Conservation (phyloP, 2,113 vertebrate species). For the Aleadryas rufinucha region DNA sequence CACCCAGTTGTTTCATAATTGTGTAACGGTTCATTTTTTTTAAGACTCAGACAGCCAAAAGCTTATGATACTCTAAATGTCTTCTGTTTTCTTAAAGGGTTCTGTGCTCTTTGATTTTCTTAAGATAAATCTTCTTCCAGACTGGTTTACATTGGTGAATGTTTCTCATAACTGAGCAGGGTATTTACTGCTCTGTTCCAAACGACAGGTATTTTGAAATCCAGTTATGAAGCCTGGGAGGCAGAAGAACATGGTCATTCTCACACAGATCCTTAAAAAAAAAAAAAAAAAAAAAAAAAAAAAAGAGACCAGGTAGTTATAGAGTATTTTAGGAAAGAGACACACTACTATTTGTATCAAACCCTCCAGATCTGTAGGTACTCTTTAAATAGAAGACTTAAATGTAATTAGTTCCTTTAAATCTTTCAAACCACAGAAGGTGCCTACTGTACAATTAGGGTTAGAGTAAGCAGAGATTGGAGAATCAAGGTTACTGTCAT, state of each 20-base stretch:
- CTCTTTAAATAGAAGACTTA: neutral
- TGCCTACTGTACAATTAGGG: neutral
- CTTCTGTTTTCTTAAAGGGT: neutral
- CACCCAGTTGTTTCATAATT: conserved; percentile 90
- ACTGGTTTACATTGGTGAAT: neutral
- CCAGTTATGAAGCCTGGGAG: neutral
- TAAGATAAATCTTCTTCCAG: neutral
- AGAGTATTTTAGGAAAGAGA: neutral
- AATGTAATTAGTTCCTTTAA: neutral
- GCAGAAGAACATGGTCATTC: conserved; percentile 34
- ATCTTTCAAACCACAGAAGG: neutral
- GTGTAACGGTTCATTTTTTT: conserved; percentile 93
- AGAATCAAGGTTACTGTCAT: neutral
- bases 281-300: neutral
- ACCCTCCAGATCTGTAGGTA: neutral
- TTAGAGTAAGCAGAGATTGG: neutral
- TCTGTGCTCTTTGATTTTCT: neutral
- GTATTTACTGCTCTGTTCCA: neutral
- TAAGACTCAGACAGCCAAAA: neutral
- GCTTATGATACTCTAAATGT: neutral
- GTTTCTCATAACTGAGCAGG: conserved; percentile 18
- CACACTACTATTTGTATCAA: neutral
- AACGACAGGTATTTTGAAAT: conserved; percentile 15
- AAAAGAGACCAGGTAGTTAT: neutral
- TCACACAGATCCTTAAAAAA: conserved; percentile 9